Base-by-base conservation (phyloP, 1,140 invertebrate genomes). In the Proctacanthus coquilletti region DNA sequence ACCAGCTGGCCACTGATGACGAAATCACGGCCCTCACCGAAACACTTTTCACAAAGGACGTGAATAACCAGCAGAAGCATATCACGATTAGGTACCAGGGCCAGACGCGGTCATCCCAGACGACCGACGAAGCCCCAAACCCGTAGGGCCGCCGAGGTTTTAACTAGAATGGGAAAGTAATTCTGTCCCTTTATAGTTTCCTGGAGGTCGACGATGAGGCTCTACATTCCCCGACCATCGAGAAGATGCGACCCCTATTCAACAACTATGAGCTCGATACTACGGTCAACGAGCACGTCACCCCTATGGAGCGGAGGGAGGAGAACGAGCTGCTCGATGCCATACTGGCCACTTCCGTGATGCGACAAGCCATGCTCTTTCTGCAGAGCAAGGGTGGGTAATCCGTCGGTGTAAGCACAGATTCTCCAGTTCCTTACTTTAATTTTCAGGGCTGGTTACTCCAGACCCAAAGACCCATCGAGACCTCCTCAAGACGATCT, bases 211-310 rank as follows among this genome's bases (percentile, higher is more conserved):
- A 51, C 20, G 5, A 46, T 3, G 52, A 52, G 27, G 55, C 46
- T 2, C 36, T 52, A 18, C 49, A 57, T 8, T 25, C 72, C 17
- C 61, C 72, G 4, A 81, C 80, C 4, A 69, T 84, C 25, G 63
- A 73, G 46, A 77, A 73, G 46, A 67, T 84, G 42, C 49, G 72
- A 10, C 53, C 67, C 1, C 64, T 85, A 19, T 74, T 78, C 47
- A 76, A 86, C 48, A 85, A 85, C 52, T 86, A 85, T 49, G 72
- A 82, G 49, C 59, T 75, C 38, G 74, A 84, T 46, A 74, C 75
- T 1, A 67, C 70, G 18, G 68, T 72, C n/a, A 74, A 76, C 49
- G 87, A 93, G 62, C 63, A 79, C 41, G 77, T 84, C 4, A 87
- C 79, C 5, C 61, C 75, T 30, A 68, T 75, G 54, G 82, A 86